Conservation (phyloP, 2,797 vertebrate genomes). For the Pagetopsis macropterus region DNA sequence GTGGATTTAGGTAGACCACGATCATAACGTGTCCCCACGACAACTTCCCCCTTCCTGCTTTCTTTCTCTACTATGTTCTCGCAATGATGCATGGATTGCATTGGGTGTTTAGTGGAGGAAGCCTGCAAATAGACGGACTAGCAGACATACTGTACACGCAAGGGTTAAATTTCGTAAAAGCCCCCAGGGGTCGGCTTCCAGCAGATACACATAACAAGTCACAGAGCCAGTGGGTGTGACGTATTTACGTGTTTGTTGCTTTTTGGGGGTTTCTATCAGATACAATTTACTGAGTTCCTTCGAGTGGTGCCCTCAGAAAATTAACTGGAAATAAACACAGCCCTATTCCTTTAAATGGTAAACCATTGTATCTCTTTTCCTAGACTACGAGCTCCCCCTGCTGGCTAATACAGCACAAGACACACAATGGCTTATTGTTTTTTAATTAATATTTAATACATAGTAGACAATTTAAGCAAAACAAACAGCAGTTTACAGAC, state of each 20-base stretch:
- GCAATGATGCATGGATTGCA: slow-evolving; percentile 8
- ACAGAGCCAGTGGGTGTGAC: slow-evolving; percentile 28
- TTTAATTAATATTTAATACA: background rate
- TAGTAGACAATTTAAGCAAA: slow-evolving; percentile 7
- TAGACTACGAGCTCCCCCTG: slow-evolving; percentile 67
- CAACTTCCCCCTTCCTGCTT: slow-evolving; percentile 8
- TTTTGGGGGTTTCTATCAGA: background rate
- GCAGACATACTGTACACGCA: slow-evolving; percentile 62
- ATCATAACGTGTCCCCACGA: background rate
- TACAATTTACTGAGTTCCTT: slow-evolving; percentile 21
- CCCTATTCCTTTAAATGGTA: slow-evolving; percentile 55
- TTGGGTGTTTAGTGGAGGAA: slow-evolving; percentile 30
- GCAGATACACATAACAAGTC: slow-evolving; percentile 54
- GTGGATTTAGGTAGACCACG: background rate
- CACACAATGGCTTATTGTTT: slow-evolving; percentile 9
- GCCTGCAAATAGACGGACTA: slow-evolving; percentile 26
- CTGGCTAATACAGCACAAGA: slow-evolving; percentile 33
- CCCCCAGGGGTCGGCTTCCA: slow-evolving; percentile 73
- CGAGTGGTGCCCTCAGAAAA: slow-evolving; percentile 20
- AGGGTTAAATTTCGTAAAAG: slow-evolving; percentile 75
- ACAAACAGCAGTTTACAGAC: background rate
- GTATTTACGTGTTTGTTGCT: slow-evolving; percentile 20
- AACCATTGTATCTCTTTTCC: slow-evolving; percentile 37
- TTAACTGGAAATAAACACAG: slow-evolving; percentile 52
- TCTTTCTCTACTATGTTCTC: background rate